A percentile compares a stretch with the other conserved stretches of the same genome.
Evolutionary conservation across 2,797 vertebrate species (phyloP).

Genomic region (Pseudomugil gertrudae): DNA sequence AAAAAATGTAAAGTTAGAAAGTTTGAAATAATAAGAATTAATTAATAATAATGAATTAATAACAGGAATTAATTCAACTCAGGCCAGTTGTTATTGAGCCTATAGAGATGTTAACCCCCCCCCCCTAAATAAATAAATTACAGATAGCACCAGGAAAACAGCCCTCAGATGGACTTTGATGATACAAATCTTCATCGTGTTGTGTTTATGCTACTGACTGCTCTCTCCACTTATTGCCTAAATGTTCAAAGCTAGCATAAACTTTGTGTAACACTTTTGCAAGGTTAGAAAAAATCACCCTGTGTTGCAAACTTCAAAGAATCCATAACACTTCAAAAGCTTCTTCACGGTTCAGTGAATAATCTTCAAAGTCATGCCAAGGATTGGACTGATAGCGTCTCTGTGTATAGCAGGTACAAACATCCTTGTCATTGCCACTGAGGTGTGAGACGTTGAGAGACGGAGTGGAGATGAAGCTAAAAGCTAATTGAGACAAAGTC

Average conservation of each 20-base stretch:
- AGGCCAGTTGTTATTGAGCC: neutral
- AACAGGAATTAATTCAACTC: slow-evolving; percentile 1
- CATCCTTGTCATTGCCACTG: slow-evolving; percentile 55
- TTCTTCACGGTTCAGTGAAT: slow-evolving; percentile 66
- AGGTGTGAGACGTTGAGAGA: slow-evolving; percentile 64
- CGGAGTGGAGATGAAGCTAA: slow-evolving; percentile 61
- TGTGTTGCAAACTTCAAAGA: slow-evolving; percentile 66
- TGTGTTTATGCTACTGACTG: slow-evolving; percentile 46
- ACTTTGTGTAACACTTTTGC: slow-evolving; percentile 53
- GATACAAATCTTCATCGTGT: slow-evolving; percentile 66
- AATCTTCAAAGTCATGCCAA: slow-evolving; percentile 73
- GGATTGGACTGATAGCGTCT: slow-evolving; percentile 66
- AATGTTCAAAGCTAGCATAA: slow-evolving; percentile 66
- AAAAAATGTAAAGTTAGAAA: neutral
- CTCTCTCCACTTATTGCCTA: slow-evolving; percentile 46
- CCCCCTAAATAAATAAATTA: too few relatives aligned
- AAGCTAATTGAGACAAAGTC: slow-evolving; percentile 80
- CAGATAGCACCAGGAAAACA: slow-evolving; percentile 33
- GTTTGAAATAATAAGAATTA: neutral
- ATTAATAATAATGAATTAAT: too few relatives aligned
- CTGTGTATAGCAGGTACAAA: slow-evolving; percentile 68
- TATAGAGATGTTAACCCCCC: slow-evolving; percentile 18
- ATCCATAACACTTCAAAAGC: slow-evolving; percentile 68
- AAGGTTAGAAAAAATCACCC: slow-evolving; percentile 23
- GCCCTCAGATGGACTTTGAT: slow-evolving; percentile 57